These are phyloP conservation scores for Hirtodrosophila confusa DNA, from an alignment of 2,888 invertebrate species.

Conservation along the genomic window DNA sequence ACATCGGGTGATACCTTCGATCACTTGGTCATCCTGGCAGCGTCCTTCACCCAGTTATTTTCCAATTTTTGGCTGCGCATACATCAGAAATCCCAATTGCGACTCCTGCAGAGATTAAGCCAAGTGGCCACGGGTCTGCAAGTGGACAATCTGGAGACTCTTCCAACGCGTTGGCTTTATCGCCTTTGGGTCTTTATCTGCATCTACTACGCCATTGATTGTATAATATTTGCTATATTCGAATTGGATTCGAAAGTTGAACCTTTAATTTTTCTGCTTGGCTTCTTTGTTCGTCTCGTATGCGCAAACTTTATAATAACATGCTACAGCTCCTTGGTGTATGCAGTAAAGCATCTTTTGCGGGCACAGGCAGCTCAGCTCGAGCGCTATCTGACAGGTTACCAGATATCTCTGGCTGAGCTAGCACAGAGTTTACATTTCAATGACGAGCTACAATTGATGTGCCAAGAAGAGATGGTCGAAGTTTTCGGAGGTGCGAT, in stretches of 20 bases:
- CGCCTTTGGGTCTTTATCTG: constrained; percentile 31
- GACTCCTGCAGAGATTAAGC: constrained; percentile 28
- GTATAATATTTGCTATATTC: background rate
- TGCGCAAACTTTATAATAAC: constrained; percentile 43
- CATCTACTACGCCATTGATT: constrained; percentile 15
- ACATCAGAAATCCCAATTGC: constrained; percentile 40
- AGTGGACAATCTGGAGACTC: background rate
- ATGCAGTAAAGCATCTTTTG: constrained; percentile 26
- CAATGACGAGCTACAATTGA: constrained; percentile 39
- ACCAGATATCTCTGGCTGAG: background rate
- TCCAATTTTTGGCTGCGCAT: constrained; percentile 48
- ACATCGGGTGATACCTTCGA: constrained; percentile 34
- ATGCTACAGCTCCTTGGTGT: constrained; percentile 49
- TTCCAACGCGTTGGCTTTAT: constrained; percentile 19
- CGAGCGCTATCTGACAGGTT: background rate
- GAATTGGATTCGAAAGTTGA: background rate
- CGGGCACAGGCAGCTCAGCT: constrained; percentile 21
- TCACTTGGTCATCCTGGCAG: constrained; percentile 40
- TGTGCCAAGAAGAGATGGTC: constrained; percentile 41
- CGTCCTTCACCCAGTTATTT: constrained; percentile 33
- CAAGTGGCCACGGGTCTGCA: constrained; percentile 5
- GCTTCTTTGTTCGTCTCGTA: constrained; percentile 32
- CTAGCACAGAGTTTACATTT: constrained; percentile 24
- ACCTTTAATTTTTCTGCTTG: constrained; percentile 12
- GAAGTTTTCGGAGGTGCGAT: constrained; percentile 42